These are phyloP conservation scores for Botia almorhae DNA, from an alignment of 2,797 vertebrate species.

Conservation along the genomic window DNA sequence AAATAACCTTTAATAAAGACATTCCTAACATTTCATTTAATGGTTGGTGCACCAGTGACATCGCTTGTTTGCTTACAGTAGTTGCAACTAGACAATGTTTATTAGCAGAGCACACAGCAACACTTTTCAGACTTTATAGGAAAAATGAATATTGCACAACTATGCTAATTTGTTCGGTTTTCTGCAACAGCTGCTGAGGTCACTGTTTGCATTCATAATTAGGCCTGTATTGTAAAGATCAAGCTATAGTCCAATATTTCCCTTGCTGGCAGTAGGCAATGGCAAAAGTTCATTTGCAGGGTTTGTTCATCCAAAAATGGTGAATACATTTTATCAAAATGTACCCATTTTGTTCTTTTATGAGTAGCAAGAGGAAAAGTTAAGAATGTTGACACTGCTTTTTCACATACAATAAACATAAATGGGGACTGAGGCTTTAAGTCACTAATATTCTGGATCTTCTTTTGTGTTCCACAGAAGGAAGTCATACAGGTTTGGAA, in stretches of 20 bases:
- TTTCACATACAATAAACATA: too few species aligned
- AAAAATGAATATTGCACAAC: neutral
- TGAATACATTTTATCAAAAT: neutral
- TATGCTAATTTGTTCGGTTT: slow-evolving; percentile 4
- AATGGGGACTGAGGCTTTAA: too few species aligned
- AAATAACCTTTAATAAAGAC: slow-evolving; percentile 20
- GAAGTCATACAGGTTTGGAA: too few species aligned
- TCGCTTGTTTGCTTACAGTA: neutral
- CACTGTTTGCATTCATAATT: slow-evolving; percentile 12
- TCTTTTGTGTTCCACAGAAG: too few species aligned
- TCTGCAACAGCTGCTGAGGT: slow-evolving; percentile 2
- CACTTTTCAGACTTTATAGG: neutral
- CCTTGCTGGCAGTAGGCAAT: neutral
- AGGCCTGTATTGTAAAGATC: slow-evolving; percentile 9
- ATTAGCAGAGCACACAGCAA: neutral
- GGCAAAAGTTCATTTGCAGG: neutral
- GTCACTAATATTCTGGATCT: too few species aligned
- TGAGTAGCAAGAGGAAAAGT: neutral
- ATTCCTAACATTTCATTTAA: neutral
- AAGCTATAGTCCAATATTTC: slow-evolving; percentile 2
- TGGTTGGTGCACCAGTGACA: neutral
- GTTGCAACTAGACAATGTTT: neutral
- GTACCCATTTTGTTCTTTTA: too few species aligned
- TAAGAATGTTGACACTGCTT: neutral
- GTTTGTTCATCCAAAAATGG: neutral